Conservation (phyloP, 1,140 invertebrate genomes). For the Ceratina calcarata region DNA sequence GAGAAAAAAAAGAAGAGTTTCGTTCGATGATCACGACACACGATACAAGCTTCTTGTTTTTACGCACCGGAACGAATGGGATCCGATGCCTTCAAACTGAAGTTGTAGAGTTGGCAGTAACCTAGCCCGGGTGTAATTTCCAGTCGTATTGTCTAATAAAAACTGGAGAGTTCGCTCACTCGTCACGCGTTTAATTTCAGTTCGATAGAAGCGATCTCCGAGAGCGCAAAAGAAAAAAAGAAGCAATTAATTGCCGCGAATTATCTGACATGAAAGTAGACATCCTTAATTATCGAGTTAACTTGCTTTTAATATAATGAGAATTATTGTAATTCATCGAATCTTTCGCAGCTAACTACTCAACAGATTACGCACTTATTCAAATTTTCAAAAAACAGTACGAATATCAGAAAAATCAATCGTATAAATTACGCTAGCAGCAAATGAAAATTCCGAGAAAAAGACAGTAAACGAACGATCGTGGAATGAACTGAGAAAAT, state of each 20-base stretch:
- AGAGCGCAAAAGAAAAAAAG: no score
- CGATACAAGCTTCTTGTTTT: conserved; percentile 55
- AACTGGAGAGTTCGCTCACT: conserved; percentile 8
- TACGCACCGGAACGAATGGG: conserved; percentile 47
- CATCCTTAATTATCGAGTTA: no score
- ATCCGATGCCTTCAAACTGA: conserved; percentile 21
- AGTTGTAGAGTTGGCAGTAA: background rate
- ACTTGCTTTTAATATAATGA: no score
- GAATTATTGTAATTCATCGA: no score
- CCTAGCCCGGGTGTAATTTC: conserved; percentile 25
- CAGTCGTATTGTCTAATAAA: conserved; percentile 32
- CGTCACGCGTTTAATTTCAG: conserved; percentile 17
- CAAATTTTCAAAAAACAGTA: no score
- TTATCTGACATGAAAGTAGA: background rate
- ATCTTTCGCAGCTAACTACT: no score
- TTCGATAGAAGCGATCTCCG: no score
- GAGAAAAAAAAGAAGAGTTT: background rate
- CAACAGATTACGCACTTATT: no score
- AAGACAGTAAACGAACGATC: no score
- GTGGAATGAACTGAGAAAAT: background rate
- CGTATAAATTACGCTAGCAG: no score
- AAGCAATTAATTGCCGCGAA: conserved; percentile 9
- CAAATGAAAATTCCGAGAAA: background rate
- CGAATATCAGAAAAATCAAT: no score
- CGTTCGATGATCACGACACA: background rate